A percentile compares a stretch with the other conserved stretches of the same genome.
Evolutionary conservation across 2,113 vertebrate genomes (phyloP).

Genomic region (Sorex fumeus): DNA sequence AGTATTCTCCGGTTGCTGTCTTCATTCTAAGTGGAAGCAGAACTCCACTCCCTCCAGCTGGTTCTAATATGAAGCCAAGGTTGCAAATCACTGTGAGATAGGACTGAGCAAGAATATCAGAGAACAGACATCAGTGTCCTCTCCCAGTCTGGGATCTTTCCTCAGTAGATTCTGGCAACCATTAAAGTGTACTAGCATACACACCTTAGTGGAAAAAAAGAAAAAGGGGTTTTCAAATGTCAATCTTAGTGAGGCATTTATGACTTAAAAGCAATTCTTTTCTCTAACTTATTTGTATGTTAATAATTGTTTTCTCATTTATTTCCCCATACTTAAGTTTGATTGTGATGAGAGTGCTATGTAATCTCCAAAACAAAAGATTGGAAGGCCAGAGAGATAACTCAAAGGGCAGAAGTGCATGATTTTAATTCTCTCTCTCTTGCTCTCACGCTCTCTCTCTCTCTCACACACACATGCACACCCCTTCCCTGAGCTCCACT

Average conservation of each 20-base stretch:
- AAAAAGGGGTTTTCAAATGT: conserved; percentile 22
- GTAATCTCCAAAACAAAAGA: conserved; percentile 5
- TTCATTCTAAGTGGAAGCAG: neutral
- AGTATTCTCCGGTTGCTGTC: neutral
- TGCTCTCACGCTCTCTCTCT: too few species aligned
- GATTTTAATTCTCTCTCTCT: too few species aligned
- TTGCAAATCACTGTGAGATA: neutral
- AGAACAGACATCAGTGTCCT: neutral
- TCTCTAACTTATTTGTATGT: neutral
- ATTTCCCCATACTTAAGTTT: neutral
- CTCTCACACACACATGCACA: too few species aligned
- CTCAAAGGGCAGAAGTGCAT: too few species aligned
- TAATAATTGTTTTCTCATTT: neutral
- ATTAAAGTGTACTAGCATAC: neutral
- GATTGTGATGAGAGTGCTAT: neutral
- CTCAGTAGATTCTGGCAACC: neutral
- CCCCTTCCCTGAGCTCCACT: too few species aligned
- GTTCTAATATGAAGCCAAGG: conserved; percentile 41
- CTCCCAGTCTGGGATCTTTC: neutral
- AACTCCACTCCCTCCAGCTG: neutral
- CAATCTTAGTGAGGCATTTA: conserved; percentile 34
- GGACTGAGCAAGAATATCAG: neutral
- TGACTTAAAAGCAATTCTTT: neutral
- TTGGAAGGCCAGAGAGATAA: neutral
- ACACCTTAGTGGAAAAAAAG: neutral